phyloP scores from a whole-genome alignment of 2,888 invertebrate species.

The Melanargia galathea region DNA sequence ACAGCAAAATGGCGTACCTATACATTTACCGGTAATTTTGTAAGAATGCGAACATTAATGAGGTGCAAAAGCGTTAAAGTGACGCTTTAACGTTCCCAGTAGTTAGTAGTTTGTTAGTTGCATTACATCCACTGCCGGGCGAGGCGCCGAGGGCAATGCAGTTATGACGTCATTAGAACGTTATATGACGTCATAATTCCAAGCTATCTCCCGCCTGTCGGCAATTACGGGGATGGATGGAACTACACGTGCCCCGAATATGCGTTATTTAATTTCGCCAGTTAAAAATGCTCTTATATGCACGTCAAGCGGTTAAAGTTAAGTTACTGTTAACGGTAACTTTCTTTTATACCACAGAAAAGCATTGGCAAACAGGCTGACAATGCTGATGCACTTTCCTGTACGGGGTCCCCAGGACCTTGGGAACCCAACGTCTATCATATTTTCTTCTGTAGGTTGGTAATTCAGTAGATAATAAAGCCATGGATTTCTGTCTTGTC shows the following conservation, averaged over 20 bases:
- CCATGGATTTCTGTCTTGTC: no score
- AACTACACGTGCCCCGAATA: slow-evolving; percentile 12
- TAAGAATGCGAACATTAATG: background rate
- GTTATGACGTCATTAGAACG: slow-evolving; percentile 79
- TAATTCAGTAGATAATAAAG: no score
- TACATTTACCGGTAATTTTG: no score
- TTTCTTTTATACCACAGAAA: no score
- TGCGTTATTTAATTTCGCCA: slow-evolving; percentile 6
- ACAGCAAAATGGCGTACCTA: no score
- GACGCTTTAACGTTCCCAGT: slow-evolving; percentile 37
- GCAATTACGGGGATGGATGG: slow-evolving; percentile 51
- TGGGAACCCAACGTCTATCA: no score
- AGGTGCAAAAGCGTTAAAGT: slow-evolving; percentile 42
- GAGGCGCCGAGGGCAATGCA: slow-evolving; percentile 65
- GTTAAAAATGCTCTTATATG: background rate
- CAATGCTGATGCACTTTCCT: no score
- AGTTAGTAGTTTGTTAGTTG: slow-evolving; percentile 56
- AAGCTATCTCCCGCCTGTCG: slow-evolving; percentile 76
- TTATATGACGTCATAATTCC: slow-evolving; percentile 77
- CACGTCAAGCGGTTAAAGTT: no score
- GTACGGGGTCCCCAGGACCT: no score
- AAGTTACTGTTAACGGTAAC: no score
- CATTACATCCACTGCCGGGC: slow-evolving; percentile 60
- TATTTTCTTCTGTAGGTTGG: no score
- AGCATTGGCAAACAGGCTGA: no score